Base-by-base conservation (phyloP, 1,140 invertebrate species). In the Panagrolaimus sp. region DNA sequence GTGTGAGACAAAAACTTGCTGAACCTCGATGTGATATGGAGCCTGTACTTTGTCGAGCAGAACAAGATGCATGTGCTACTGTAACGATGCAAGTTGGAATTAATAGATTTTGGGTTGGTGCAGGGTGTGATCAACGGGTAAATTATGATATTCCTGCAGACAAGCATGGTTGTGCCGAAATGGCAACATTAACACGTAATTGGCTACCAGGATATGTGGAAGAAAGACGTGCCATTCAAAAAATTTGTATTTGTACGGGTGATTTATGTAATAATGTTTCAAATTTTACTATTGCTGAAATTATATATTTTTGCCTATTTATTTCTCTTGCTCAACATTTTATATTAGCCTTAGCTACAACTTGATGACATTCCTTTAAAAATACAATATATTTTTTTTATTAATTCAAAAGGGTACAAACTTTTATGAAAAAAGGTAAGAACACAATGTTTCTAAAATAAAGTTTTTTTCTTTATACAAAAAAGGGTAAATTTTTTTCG, bases 61-160 rank as follows among this genome's bases (percentile, higher is more conserved):
- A 70, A 38, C 70, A 71, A 63, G 70, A 71, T 57, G 53, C 70
- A 1, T 71, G 70, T 53, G 70, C 70, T 25, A 71, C 70, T 13
- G 67, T 71, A 14, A 70, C 66, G 7, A 71, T 71, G 70, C 47
- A 71, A 42, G 69, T 70, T 45, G 20, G 20, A 16, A 69, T 65
- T 8, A 72, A 63, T 43, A 57, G 69, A 9, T 71, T 64, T 67
- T 73, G 70, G 71, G 62, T 72, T n/a, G 71, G 71, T 9, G 62
- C 71, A 13, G 71, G 71, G 1, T 72, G 71, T 48, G 71, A 72
- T 51, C 71, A 72, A 72, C 71, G 71, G 1, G 71, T 72, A 46
- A 72, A 72, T 57, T 72, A 73, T 42, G 71, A 72, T 43, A 70
- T 70, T 53, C 70, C 71, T 14, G 48, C 68, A 7, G 62, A 72